Evolutionary conservation across 2,113 vertebrate species (phyloP).

Genomic region (Periophthalmus modestus): DNA sequence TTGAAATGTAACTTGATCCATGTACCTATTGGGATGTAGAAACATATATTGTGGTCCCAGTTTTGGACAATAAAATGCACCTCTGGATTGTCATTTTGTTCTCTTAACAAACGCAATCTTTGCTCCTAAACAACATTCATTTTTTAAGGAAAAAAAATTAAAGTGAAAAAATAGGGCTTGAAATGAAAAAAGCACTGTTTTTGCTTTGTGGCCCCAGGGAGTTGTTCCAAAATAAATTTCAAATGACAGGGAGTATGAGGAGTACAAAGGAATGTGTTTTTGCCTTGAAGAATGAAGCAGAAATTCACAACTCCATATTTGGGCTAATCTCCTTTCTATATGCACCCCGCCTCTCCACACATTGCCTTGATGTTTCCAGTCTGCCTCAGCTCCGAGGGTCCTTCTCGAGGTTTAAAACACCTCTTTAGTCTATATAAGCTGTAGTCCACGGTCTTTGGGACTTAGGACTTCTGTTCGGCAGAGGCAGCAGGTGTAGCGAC

Average conservation of each 20-base stretch:
- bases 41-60: neutral
- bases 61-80: slow-evolving; percentile 14
- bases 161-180: slow-evolving; percentile 1
- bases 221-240: slow-evolving; percentile 30
- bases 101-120: slow-evolving; percentile 12
- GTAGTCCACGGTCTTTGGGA: neutral
- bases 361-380: neutral
- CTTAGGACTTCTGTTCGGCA: slow-evolving; percentile 92
- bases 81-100: slow-evolving; percentile 20
- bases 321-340: slow-evolving; percentile 22
- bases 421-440: slow-evolving; percentile 17
- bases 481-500: slow-evolving; percentile 84
- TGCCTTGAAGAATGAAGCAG: slow-evolving; percentile 10
- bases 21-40: neutral
- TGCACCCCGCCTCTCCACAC: neutral
- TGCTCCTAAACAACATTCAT: slow-evolving; percentile 9
- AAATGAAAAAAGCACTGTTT: neutral
- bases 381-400: neutral
- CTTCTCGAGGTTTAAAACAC: slow-evolving; percentile 28
- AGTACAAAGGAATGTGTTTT: slow-evolving; percentile 21
- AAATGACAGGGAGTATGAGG: slow-evolving; percentile 13
- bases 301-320: neutral
- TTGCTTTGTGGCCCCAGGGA: slow-evolving; percentile 20
- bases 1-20: slow-evolving; percentile 1
- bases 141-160: slow-evolving; percentile 1